These are phyloP conservation scores for Paratilapia polleni DNA, from an alignment of 2,113 vertebrate species.

Conservation along the genomic window DNA sequence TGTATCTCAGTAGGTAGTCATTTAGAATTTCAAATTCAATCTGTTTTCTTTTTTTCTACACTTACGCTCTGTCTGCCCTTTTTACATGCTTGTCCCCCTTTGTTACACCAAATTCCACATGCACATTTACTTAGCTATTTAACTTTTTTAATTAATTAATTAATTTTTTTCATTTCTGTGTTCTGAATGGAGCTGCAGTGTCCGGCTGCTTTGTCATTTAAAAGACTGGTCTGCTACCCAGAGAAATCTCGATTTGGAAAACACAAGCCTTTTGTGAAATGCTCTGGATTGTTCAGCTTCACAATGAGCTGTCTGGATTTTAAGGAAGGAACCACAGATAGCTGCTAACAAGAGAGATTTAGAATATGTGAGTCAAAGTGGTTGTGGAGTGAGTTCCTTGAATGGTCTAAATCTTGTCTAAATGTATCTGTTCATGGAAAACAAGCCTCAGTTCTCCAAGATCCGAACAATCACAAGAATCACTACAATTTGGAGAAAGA, in stretches of 20 bases:
- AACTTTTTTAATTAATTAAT: background rate
- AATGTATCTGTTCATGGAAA: background rate
- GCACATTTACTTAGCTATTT: background rate
- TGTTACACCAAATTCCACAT: background rate
- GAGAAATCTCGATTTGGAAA: background rate
- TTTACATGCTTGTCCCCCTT: background rate
- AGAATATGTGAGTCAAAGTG: background rate
- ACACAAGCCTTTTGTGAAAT: background rate
- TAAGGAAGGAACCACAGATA: background rate
- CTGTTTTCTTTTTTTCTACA: background rate
- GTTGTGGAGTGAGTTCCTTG: background rate
- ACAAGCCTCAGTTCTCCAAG: background rate
- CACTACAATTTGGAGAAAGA: background rate
- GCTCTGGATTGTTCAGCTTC: background rate
- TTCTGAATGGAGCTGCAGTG: background rate
- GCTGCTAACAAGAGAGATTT: background rate
- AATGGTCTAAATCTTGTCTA: background rate
- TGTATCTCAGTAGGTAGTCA: background rate
- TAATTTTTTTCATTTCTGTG: background rate
- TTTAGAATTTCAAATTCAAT: constrained; percentile 15
- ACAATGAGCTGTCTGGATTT: background rate
- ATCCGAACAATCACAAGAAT: background rate
- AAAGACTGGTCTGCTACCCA: background rate
- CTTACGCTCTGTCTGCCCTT: background rate
- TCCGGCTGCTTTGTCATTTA: background rate